A percentile compares a stretch with the other conserved stretches of the same genome.
Conservation (phyloP, 2,113 vertebrate genomes). For the Neolamprologus cancellatus region DNA sequence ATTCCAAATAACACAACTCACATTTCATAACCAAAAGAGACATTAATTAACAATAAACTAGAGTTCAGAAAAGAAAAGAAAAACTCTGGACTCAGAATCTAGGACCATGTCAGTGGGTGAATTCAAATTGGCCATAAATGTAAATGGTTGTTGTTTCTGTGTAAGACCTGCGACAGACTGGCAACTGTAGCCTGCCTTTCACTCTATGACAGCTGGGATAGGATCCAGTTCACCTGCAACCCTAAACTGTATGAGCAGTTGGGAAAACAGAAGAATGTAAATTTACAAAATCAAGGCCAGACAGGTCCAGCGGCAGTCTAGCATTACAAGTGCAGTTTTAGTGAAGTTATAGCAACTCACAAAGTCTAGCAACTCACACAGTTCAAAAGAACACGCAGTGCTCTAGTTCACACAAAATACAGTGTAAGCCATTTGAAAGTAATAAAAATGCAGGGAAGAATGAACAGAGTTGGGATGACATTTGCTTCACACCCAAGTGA, state of each 20-base stretch:
- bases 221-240: background rate
- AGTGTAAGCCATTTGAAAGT: slow-evolving; percentile 17
- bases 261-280: background rate
- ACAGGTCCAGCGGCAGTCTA: background rate
- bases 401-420: background rate
- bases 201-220: background rate
- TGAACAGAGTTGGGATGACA: slow-evolving; percentile 28
- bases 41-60: background rate
- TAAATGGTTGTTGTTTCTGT: background rate
- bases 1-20: background rate
- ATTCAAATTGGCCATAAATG: background rate
- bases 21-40: background rate
- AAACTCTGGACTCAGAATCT: background rate
- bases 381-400: background rate
- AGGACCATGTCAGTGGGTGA: background rate
- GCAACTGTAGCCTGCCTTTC: background rate
- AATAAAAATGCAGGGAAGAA: background rate
- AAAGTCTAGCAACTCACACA: background rate
- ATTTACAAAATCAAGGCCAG: background rate
- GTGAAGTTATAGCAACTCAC: background rate
- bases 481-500: slow-evolving; percentile 48
- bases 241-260: background rate
- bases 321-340: background rate
- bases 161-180: background rate
- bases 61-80: background rate